Conservation (phyloP, 2,888 invertebrate genomes). For the Campoplex capitator region DNA sequence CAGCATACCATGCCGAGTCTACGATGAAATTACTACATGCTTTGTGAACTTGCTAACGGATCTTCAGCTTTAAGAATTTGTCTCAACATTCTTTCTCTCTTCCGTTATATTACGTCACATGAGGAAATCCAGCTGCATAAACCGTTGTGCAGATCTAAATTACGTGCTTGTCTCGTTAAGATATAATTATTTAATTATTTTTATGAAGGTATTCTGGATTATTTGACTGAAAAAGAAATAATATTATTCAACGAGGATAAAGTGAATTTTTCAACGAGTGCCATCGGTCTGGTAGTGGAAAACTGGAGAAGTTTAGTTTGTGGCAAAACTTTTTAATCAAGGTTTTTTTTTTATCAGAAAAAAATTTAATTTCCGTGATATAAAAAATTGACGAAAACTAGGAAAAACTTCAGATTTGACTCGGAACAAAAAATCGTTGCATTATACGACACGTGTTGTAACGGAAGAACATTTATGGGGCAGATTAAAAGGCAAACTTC, state of each 20-base stretch:
- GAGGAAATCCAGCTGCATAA: conserved; percentile 18
- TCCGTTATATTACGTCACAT: conserved; percentile 38
- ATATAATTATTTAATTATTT: neutral
- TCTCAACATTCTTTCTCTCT: conserved; percentile 21
- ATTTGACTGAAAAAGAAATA: neutral
- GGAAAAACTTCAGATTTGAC: neutral
- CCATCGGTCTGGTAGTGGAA: neutral
- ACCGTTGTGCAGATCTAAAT: conserved; percentile 3
- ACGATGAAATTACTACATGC: conserved; percentile 26
- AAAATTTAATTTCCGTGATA: neutral
- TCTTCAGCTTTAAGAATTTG: conserved; percentile 35
- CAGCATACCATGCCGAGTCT: conserved; percentile 18
- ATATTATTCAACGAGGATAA: neutral
- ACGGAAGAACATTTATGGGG: conserved; percentile 56
- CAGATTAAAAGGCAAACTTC: conserved; percentile 77
- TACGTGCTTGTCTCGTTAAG: neutral
- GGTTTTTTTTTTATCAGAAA: neutral
- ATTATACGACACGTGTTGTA: conserved; percentile 53
- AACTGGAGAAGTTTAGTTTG: neutral
- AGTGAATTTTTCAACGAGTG: neutral
- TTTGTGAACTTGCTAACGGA: conserved; percentile 41
- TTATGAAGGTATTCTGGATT: neutral
- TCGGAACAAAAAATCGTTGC: neutral
- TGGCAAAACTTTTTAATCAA: neutral
- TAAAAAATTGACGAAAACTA: neutral